Evolutionary conservation across 2,113 vertebrate genomes (phyloP).

Genomic region (Muntiacus muntjak): DNA sequence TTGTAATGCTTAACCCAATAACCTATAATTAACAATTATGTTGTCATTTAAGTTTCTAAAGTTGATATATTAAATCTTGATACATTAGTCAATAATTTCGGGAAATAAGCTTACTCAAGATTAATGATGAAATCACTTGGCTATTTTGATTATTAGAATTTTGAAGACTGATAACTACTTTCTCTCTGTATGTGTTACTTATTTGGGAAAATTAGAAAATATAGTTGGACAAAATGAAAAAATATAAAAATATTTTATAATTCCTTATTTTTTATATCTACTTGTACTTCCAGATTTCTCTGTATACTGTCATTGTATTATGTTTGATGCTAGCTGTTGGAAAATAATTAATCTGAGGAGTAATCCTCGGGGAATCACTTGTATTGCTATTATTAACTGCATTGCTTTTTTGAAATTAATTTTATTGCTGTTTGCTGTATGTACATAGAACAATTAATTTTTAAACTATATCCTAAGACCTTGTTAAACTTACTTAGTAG

Average conservation of each 20-base stretch:
- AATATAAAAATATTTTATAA: not conserved
- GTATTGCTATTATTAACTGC: not conserved
- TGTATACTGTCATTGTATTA: not conserved
- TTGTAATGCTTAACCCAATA: not conserved
- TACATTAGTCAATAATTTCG: not conserved
- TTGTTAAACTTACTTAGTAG: not conserved
- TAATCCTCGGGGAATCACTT: not conserved
- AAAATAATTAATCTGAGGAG: not conserved
- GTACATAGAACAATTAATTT: not conserved
- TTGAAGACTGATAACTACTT: constrained; percentile 10
- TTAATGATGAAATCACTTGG: not conserved
- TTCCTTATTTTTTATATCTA: not conserved
- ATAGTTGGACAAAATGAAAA: not conserved
- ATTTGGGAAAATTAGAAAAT: not conserved
- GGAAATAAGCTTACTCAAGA: not conserved
- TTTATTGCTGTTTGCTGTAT: constrained; percentile 4
- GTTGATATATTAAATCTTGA: not conserved
- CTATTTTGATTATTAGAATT: not conserved
- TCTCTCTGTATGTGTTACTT: not conserved
- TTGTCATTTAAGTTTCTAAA: constrained; percentile 28
- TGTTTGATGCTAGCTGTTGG: not conserved
- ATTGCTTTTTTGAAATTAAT: constrained; percentile 24
- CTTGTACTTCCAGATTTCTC: not conserved
- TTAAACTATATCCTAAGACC: not conserved
- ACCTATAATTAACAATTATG: constrained; percentile 6